phyloP scores from a whole-genome alignment of 2,113 vertebrate species.

The Poeciliopsis turrubarensis region DNA sequence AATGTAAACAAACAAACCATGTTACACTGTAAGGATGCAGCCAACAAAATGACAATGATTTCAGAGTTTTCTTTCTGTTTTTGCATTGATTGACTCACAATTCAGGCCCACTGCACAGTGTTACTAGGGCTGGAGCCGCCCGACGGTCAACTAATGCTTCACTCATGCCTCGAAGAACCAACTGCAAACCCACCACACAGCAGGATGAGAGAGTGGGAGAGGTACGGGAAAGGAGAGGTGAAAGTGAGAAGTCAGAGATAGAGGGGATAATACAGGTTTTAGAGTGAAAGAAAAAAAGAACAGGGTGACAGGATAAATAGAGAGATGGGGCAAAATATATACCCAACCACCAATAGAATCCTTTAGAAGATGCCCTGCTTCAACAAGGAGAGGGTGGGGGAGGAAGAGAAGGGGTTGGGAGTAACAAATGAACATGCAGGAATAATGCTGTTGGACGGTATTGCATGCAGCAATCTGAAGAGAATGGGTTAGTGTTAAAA shows the following conservation, averaged over 20 bases:
- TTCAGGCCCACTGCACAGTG: constrained; percentile 99
- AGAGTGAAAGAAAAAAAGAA: constrained; percentile 16
- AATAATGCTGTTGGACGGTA: constrained; percentile 23
- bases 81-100: constrained; percentile 95
- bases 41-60: constrained; percentile 58
- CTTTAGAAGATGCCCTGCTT: constrained; percentile 54
- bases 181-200: constrained; percentile 97
- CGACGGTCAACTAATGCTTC: constrained; percentile 99
- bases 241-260: constrained; percentile 27
- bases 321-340: constrained; percentile 30
- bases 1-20: neutral
- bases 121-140: constrained; percentile 99
- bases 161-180: constrained; percentile 98
- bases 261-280: constrained; percentile 19
- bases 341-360: constrained; percentile 45
- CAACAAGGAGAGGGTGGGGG: constrained; percentile 31
- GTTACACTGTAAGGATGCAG: constrained; percentile 63
- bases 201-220: constrained; percentile 78
- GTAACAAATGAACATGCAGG: constrained; percentile 54
- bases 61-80: constrained; percentile 73
- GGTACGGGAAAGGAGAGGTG: constrained; percentile 24
- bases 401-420: constrained; percentile 25
- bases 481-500: constrained; percentile 23
- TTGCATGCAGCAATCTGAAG: constrained; percentile 31
- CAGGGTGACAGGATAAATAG: constrained; percentile 34